Evolutionary conservation across 1,140 invertebrate species (phyloP), one percentile per base, ranked within the genome.

Genomic region (Dinothrombium tinctorium): DNA sequence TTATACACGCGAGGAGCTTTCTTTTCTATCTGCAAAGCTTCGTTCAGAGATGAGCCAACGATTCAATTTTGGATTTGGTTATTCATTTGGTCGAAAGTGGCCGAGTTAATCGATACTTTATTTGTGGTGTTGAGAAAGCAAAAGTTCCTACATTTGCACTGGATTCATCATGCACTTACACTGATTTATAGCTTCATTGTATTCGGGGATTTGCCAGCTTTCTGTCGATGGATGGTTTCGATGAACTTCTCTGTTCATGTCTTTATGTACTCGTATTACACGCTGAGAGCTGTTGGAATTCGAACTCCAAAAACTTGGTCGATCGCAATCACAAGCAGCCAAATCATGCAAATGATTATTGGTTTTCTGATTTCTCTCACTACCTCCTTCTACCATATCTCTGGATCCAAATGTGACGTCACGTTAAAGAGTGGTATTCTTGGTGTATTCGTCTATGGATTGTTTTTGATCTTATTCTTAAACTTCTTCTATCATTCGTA

Each of bases 251-350:
- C 70, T 49, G 87, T 96, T 19, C 92, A 98, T 62, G 80, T 84
- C 44, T 66, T 92, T 47, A 98, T 98, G 92, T 96, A 96, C 62
- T 73, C 78, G 3, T 98, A 96, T 60, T 96, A 92, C 60, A 81
- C 82, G 0, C 59, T 92, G 5, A 71, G 77, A 47, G 81, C 86
- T 33, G 74, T 90, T 67, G 72, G 76, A 33, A 77, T 82, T 56
- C 69, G 68, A 48, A 72, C 87, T 28, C 86, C 89, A n/a, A 49
- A 49, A 44, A 70, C 67, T 49, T 70, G 95, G 33, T 74, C 83
- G 26, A 92, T 96, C 76, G 59, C 76, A 37, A 92, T 98, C 49
- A 98, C 90, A 4, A 66, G 72, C 6, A 64, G 89, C 24, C 92
- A 96, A 57, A 66, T 95, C 6, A 63, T 71, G 1, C 90, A 96